phyloP scores from a whole-genome alignment of 2,797 vertebrate species.

The Phrynocephalus guinanensis region DNA sequence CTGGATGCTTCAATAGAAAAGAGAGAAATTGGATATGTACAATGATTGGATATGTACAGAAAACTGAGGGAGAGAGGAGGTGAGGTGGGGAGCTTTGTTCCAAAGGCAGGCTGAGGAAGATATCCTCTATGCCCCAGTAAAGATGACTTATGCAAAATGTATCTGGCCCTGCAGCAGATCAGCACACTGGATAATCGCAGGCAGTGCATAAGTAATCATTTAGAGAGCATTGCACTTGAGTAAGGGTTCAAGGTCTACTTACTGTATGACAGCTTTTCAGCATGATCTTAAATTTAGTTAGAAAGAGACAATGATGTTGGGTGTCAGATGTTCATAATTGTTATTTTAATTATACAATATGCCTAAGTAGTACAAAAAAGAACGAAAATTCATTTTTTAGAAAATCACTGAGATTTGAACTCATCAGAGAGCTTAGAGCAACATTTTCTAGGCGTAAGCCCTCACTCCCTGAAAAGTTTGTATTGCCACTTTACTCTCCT shows the following conservation, averaged over 20 bases:
- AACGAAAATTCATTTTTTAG: not conserved
- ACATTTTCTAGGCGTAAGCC: not conserved
- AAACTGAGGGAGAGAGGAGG: not conserved
- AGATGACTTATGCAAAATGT: too few species aligned
- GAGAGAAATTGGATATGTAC: not conserved
- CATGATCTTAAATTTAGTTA: not conserved
- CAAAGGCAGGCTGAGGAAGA: not conserved
- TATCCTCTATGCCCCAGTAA: too few species aligned
- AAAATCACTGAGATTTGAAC: not conserved
- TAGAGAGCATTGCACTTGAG: too few species aligned
- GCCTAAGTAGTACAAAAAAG: not conserved
- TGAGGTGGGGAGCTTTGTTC: not conserved
- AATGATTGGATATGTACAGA: too few species aligned
- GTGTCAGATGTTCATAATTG: not conserved
- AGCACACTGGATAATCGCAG: too few species aligned
- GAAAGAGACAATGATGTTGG: not conserved
- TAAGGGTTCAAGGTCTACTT: too few species aligned
- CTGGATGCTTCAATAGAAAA: not conserved
- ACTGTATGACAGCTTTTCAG: not conserved
- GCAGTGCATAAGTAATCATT: too few species aligned
- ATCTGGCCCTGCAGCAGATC: not conserved
- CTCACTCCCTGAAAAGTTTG: not conserved
- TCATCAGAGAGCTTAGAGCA: not conserved
- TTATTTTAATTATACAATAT: not conserved
- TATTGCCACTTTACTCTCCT: not conserved